Base-by-base conservation (phyloP, 2,797 vertebrate species). In the Mionectes olivaceus region DNA sequence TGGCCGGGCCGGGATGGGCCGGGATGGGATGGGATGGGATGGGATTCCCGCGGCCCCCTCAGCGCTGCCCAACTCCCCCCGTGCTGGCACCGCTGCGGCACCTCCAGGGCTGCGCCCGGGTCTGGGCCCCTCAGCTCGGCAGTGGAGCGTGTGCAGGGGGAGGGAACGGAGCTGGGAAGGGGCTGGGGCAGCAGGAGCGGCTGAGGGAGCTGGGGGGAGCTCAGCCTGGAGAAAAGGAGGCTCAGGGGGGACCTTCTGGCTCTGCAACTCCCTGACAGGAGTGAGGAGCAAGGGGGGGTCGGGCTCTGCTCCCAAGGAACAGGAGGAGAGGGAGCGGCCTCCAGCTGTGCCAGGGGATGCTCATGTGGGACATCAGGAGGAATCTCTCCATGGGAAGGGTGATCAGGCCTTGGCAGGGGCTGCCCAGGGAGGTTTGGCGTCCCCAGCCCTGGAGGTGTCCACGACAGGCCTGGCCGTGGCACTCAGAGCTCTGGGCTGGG, bases 201-300 rank as follows among this genome's bases (percentile, higher is more conserved):
- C 47, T 47, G 77, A 41, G 11, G 30, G 30, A 81, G 33, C n/a
- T 35, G 17, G 2, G n/a, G 4, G 6, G 47, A 10, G 13, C 47
- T 52, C 60, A 33, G 28, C 39, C 24, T 49, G 76, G 0, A 30
- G 55, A 24, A 69, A 30, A 69, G 47, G 25, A 55, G 32, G 41
- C 30, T 55, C 25, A 7, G 25, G 22, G 13, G 13, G 14, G 2
- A 2, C 21, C 14, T 27, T 23, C 39, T 5, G 25, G 10, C 22
- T 68, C 30, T 41, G 9, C 41, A 55, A 0, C 7, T 43, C 35
- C 15, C 16, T n/a, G 30, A 27, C 10, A 9, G 33, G 41, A 73
- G 60, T 7, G 9, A 3, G 28, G 7, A 73, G 25, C 14, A 5
- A 3, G 3, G 5, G 7, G 19, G 9, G 4, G 3, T 7, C 24